Conservation (phyloP, 2,888 invertebrate species). For the Epirrhoe alternata region DNA sequence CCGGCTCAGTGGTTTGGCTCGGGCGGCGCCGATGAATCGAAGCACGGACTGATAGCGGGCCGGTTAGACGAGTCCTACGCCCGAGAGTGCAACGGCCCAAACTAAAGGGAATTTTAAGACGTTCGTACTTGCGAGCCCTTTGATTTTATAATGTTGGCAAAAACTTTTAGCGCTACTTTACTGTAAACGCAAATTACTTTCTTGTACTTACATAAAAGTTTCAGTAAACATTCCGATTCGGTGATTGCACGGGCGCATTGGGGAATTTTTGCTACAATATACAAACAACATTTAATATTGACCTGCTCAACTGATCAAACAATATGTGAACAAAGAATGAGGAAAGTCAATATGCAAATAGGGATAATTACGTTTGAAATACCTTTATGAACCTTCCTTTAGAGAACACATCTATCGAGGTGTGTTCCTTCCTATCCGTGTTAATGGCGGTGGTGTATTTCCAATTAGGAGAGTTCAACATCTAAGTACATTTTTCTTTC, state of each 20-base stretch:
- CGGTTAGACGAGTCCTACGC: slow-evolving; percentile 82
- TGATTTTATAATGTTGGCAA: slow-evolving; percentile 61
- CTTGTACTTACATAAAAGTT: not conserved
- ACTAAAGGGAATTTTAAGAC: slow-evolving; percentile 81
- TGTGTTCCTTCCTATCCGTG: not conserved
- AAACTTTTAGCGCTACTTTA: slow-evolving; percentile 30
- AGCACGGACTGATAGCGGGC: slow-evolving; percentile 80
- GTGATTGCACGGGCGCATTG: not conserved
- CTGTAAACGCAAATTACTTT: not conserved
- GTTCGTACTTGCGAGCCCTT: slow-evolving; percentile 74
- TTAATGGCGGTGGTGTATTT: not conserved
- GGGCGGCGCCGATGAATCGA: slow-evolving; percentile 73
- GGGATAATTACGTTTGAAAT: slow-evolving; percentile 15
- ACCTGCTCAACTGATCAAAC: slow-evolving; percentile 27
- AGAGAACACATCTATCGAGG: not conserved
- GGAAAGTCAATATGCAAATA: slow-evolving; percentile 46
- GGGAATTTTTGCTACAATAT: slow-evolving; percentile 1
- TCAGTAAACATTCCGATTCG: not conserved
- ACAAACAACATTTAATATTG: slow-evolving; percentile 18
- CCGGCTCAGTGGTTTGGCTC: slow-evolving; percentile 65
- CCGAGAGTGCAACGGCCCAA: slow-evolving; percentile 83
- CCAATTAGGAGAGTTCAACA: not conserved
- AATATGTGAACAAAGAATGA: slow-evolving; percentile 42
- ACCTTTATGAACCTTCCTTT: slow-evolving; percentile 22
- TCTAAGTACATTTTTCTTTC: not conserved